phyloP scores from a whole-genome alignment of 2,888 invertebrate genomes.

The Agonopterix alstromeriana region DNA sequence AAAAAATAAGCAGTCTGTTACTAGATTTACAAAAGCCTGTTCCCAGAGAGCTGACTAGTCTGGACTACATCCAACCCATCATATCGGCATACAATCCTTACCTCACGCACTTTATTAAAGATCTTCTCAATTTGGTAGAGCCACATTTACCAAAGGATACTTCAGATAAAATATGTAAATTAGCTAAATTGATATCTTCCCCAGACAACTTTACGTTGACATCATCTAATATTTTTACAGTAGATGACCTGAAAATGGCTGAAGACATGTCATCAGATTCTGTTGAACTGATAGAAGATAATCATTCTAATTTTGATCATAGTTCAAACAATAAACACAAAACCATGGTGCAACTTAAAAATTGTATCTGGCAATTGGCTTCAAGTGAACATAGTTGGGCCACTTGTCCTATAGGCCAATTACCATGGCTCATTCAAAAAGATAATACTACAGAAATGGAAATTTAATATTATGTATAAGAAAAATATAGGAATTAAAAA shows the following conservation, averaged over 20 bases:
- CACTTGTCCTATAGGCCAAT: slow-evolving; percentile 64
- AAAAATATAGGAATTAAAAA: slow-evolving; percentile 8
- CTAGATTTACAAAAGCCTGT: slow-evolving; percentile 49
- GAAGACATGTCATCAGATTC: background rate
- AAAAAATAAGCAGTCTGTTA: slow-evolving; percentile 36
- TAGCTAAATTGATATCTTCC: slow-evolving; percentile 50
- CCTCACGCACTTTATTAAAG: slow-evolving; percentile 46
- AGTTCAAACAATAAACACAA: background rate
- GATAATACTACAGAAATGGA: slow-evolving; percentile 11
- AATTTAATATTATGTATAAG: slow-evolving; percentile 14
- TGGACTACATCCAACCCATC: slow-evolving; percentile 51
- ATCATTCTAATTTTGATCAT: slow-evolving; percentile 3
- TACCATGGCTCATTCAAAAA: slow-evolving; percentile 56
- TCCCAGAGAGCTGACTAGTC: slow-evolving; percentile 44
- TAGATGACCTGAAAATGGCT: slow-evolving; percentile 49
- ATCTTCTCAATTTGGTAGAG: slow-evolving; percentile 43
- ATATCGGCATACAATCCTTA: slow-evolving; percentile 56
- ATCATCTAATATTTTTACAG: slow-evolving; percentile 52
- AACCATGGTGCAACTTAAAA: slow-evolving; percentile 2
- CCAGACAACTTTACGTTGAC: slow-evolving; percentile 32
- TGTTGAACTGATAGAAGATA: slow-evolving; percentile 1
- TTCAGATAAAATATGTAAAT: slow-evolving; percentile 34
- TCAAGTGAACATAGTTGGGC: slow-evolving; percentile 51
- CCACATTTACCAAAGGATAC: slow-evolving; percentile 40
- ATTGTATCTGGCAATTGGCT: slow-evolving; percentile 50